phyloP scores from a whole-genome alignment of 2,113 vertebrate genomes.

The Poecile atricapillus region DNA sequence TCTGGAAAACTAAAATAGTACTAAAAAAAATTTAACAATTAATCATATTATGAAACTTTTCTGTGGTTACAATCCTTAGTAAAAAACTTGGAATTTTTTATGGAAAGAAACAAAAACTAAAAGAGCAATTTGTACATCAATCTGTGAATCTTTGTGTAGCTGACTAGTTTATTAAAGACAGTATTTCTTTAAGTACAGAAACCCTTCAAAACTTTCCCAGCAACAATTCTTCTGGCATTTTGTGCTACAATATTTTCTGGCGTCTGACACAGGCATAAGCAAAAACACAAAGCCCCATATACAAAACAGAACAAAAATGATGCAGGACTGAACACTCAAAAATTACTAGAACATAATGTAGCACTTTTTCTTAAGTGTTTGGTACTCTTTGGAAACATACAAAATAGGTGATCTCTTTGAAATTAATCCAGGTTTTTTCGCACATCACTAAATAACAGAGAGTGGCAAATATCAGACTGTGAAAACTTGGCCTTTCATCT shows the following conservation, averaged over 20 bases:
- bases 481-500: background rate
- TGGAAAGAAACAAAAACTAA: background rate
- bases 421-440: background rate
- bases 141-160: background rate
- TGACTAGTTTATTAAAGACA: background rate
- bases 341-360: background rate
- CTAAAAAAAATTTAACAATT: too few species aligned
- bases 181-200: background rate
- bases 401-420: background rate
- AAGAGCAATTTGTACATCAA: rapidly evolving
- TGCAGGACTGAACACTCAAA: background rate
- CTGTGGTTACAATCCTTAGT: background rate
- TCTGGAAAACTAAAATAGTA: background rate
- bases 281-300: background rate
- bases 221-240: background rate
- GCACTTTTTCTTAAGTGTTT: background rate
- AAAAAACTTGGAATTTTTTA: background rate
- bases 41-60: background rate
- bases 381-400: background rate
- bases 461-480: background rate
- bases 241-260: background rate
- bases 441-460: background rate
- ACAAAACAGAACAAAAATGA: rapidly evolving
- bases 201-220: background rate
- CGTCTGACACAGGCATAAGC: background rate